Conservation (phyloP, 2,888 invertebrate species). For the Cremastinae sp. region DNA sequence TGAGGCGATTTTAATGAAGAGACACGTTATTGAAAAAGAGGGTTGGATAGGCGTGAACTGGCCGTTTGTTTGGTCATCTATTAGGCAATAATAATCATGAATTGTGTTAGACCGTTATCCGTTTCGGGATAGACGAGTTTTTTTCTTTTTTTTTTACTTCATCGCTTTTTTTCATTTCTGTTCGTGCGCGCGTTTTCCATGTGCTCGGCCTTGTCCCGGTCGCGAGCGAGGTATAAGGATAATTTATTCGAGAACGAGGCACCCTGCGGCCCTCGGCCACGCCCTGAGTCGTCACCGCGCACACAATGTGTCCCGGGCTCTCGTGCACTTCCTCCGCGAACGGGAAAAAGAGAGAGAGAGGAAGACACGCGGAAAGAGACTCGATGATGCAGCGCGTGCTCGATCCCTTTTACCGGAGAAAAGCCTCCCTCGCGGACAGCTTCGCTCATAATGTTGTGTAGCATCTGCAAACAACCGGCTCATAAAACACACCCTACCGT, state of each 20-base stretch:
- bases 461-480: slow-evolving; percentile 74
- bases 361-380: not conserved
- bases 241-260: slow-evolving; percentile 77
- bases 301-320: slow-evolving; percentile 49
- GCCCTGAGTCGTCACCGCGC: slow-evolving; percentile 73
- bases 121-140: not conserved
- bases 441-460: slow-evolving; percentile 72
- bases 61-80: slow-evolving; percentile 75
- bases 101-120: slow-evolving; percentile 26
- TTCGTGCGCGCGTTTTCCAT: slow-evolving; percentile 33
- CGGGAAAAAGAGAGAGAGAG: slow-evolving; percentile 16
- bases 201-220: slow-evolving; percentile 63
- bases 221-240: slow-evolving; percentile 68
- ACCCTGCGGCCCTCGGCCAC: slow-evolving; percentile 77
- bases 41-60: slow-evolving; percentile 72
- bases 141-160: too few species aligned
- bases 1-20: slow-evolving; percentile 72
- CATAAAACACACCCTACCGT: slow-evolving; percentile 76
- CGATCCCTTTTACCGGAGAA: slow-evolving; percentile 60
- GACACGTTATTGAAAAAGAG: slow-evolving; percentile 68
- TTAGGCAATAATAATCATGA: slow-evolving; percentile 77
- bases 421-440: slow-evolving; percentile 64
- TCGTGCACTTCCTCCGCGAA: slow-evolving; percentile 15
- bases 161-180: not conserved
- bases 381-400: slow-evolving; percentile 24